phyloP scores from a whole-genome alignment of 2,113 vertebrate genomes.

The Clarias batrachus region DNA sequence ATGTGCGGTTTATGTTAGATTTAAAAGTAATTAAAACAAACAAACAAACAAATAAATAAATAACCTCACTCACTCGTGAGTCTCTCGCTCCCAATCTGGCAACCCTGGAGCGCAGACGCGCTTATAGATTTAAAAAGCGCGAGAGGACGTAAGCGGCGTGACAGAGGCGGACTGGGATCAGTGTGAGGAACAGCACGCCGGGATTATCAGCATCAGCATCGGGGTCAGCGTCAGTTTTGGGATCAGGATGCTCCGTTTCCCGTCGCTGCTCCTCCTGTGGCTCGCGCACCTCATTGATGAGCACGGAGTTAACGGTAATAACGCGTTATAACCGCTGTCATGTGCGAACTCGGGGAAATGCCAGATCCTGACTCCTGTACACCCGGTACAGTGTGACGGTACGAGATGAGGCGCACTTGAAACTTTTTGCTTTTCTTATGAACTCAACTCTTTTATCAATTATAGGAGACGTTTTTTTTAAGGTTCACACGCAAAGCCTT shows the following conservation, averaged over 20 bases:
- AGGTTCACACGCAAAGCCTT: background rate
- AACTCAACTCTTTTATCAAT: background rate
- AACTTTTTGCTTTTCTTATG: background rate
- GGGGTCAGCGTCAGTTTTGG: slow-evolving; percentile 43
- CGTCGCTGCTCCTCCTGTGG: slow-evolving; percentile 74
- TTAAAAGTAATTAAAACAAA: too few species aligned
- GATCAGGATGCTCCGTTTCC: slow-evolving; percentile 79
- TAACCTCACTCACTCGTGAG: too few species aligned
- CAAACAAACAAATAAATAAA: too few species aligned
- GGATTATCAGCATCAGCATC: slow-evolving; percentile 62
- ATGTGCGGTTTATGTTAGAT: background rate
- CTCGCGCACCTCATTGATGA: slow-evolving; percentile 83
- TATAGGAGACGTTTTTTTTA: too few species aligned
- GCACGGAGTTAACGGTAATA: slow-evolving; percentile 82
- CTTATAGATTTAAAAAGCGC: slow-evolving; percentile 89
- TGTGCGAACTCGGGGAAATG: background rate
- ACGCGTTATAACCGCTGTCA: slow-evolving; percentile 1
- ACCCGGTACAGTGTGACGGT: background rate
- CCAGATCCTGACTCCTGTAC: background rate
- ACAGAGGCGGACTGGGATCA: slow-evolving; percentile 57
- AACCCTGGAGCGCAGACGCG: slow-evolving; percentile 69
- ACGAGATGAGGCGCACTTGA: background rate
- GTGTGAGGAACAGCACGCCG: slow-evolving; percentile 12
- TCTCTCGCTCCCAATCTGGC: background rate
- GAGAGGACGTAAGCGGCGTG: slow-evolving; percentile 79